Evolutionary conservation across 2,888 invertebrate genomes (phyloP).

Genomic region (Congeria kusceri): DNA sequence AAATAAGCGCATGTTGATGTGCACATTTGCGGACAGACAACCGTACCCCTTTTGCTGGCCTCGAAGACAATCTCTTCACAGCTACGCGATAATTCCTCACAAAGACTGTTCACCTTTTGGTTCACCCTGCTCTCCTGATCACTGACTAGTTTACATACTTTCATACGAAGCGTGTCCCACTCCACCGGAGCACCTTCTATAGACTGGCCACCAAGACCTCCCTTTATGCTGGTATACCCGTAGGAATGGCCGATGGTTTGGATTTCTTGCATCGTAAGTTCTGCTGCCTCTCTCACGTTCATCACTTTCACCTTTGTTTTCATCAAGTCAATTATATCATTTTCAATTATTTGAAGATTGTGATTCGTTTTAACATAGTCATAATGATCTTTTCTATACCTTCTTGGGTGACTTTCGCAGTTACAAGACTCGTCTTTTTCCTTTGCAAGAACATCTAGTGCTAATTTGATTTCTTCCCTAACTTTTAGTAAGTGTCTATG

Average conservation of each 20-base stretch:
- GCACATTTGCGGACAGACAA: neutral
- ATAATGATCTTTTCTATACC: neutral
- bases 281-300: neutral
- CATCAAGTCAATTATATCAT: neutral
- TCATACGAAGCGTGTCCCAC: too few relatives aligned
- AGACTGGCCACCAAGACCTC: too few relatives aligned
- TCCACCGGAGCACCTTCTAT: too few relatives aligned
- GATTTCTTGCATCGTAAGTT: neutral
- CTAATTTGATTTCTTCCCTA: neutral
- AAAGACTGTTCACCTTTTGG: too few relatives aligned
- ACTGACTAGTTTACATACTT: too few relatives aligned
- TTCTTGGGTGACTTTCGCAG: neutral
- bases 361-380: neutral
- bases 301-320: neutral
- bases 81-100: too few relatives aligned
- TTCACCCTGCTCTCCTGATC: too few relatives aligned
- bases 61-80: too few relatives aligned
- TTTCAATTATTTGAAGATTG: neutral
- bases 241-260: neutral
- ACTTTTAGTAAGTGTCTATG: neutral
- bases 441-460: neutral
- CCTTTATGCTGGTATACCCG: neutral
- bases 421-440: neutral
- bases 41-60: too few relatives aligned
- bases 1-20: neutral